Percentiles rank a stretch among this genome's conserved stretches.
Evolutionary conservation across 2,888 invertebrate genomes (phyloP).

Genomic region (Helicoverpa assulta): DNA sequence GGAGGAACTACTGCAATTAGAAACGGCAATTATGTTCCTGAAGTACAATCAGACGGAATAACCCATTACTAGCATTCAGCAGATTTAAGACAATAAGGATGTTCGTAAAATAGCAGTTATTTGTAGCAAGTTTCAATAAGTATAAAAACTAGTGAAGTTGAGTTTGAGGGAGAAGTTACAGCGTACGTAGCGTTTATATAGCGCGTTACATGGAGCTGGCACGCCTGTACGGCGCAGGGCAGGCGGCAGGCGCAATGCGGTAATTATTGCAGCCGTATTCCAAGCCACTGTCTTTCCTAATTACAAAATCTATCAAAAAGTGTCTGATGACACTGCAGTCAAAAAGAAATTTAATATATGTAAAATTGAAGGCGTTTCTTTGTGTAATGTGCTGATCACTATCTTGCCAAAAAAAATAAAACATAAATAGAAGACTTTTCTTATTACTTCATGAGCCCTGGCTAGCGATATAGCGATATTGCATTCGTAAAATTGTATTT

Average conservation of each 20-base stretch:
- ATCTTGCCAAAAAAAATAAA: neutral
- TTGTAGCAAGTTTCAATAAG: conserved; percentile 42
- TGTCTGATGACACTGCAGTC: neutral
- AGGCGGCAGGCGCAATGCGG: conserved; percentile 74
- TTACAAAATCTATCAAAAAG: conserved; percentile 24
- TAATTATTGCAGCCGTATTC: conserved; percentile 71
- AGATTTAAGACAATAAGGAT: conserved; percentile 12
- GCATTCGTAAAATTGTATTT: conserved; percentile 30
- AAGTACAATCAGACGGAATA: neutral
- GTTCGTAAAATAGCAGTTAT: conserved; percentile 13
- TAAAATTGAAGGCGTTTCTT: neutral
- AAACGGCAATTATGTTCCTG: conserved; percentile 7
- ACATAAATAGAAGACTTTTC: neutral
- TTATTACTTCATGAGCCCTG: neutral
- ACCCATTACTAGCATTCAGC: neutral
- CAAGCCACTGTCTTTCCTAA: conserved; percentile 31
- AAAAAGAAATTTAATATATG: neutral
- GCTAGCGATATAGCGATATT: conserved; percentile 4
- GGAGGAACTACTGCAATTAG: conserved; percentile 3
- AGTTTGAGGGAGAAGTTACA: conserved; percentile 40
- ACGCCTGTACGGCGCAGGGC: conserved; percentile 54
- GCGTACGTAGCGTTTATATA: conserved; percentile 34
- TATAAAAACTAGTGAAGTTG: conserved; percentile 40
- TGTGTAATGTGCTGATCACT: neutral
- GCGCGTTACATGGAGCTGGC: conserved; percentile 40